Base-by-base conservation (phyloP, 2,888 invertebrate genomes). In the Morpho deidamia region DNA sequence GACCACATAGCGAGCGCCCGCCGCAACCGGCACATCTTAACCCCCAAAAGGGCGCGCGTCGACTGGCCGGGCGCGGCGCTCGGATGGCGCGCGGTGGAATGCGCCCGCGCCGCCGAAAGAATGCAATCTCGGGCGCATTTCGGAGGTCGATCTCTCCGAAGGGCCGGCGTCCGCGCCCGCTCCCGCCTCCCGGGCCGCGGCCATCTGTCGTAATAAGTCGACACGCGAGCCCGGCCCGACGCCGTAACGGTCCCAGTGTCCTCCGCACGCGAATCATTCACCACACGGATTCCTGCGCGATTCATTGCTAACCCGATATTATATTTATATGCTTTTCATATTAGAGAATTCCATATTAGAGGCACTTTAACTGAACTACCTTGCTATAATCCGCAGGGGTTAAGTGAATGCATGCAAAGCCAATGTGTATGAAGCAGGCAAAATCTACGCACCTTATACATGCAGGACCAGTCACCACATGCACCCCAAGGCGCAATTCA, bases 121-220 rank as follows among this genome's bases (percentile, higher is more conserved):
- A 89, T 90, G 90, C 87, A 88, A 89, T 89, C 89, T 88, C 89
- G 88, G 89, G 83, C 88, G 89, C 88, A 84, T 88, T 89, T 89
- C 89, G 89, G 89, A 87, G 88, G 86, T 86, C 88, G 88, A 87
- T 87, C 89, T 88, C 87, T 86, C 85, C 82, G 75, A 76, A 80
- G 85, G 80, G 81, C 82, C 82, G 78, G 75, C 80, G 76, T 74
- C 79, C 81, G 81, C 23, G 23, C 23, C 23, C 23, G 23, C 83
- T 79, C 85, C 83, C 84, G 81, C 83, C 82, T 79, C 79, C 83
- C 81, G 77, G 75, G 71, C 82, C 74, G 74, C 80, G 74, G 80
- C 81, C 88, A 87, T 88, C 88, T 88, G 88, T 84, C 85, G 87
- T 88, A 88, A 87, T 85, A 83, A 83, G 79, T 85, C 86, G 91